phyloP scores from a whole-genome alignment of 2,113 vertebrate genomes.

The Camelus dromedarius region DNA sequence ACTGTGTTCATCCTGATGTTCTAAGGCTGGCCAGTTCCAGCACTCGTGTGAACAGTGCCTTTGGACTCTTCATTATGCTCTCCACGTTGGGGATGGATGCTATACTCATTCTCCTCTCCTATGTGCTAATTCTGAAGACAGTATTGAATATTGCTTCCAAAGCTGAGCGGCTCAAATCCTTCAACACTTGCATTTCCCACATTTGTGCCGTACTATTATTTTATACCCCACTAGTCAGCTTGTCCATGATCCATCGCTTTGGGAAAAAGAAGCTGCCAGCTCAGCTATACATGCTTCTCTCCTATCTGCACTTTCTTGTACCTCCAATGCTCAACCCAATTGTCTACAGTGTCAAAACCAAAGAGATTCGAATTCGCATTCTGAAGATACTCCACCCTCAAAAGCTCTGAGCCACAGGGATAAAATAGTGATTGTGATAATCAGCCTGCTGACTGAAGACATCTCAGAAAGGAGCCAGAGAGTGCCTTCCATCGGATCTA shows the following conservation, averaged over 20 bases:
- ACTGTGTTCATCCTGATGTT: slow-evolving; percentile 76
- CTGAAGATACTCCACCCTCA: slow-evolving; percentile 28
- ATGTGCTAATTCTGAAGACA: slow-evolving; percentile 72
- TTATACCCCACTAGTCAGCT: slow-evolving; percentile 69
- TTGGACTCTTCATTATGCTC: slow-evolving; percentile 72
- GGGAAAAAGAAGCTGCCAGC: slow-evolving; percentile 44
- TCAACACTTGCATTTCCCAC: slow-evolving; percentile 75
- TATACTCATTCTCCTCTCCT: slow-evolving; percentile 77
- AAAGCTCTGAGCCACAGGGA: not conserved
- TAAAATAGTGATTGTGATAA: not conserved
- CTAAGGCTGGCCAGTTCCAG: slow-evolving; percentile 39
- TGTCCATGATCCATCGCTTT: slow-evolving; percentile 72
- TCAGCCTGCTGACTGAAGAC: not conserved
- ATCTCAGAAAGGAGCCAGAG: not conserved
- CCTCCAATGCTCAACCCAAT: slow-evolving; percentile 76
- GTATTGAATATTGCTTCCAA: slow-evolving; percentile 68
- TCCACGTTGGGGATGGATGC: slow-evolving; percentile 65
- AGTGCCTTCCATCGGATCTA: not conserved
- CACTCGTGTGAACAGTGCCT: slow-evolving; percentile 46
- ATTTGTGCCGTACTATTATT: slow-evolving; percentile 73
- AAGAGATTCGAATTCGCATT: slow-evolving; percentile 38
- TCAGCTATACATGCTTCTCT: slow-evolving; percentile 61
- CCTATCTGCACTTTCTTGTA: slow-evolving; percentile 74
- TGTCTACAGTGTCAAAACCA: slow-evolving; percentile 74
- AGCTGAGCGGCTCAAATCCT: slow-evolving; percentile 34